Percentiles rank a stretch among this genome's conserved stretches.
Evolutionary conservation across 2,888 invertebrate genomes (phyloP).

Genomic region (Tipula unca): DNA sequence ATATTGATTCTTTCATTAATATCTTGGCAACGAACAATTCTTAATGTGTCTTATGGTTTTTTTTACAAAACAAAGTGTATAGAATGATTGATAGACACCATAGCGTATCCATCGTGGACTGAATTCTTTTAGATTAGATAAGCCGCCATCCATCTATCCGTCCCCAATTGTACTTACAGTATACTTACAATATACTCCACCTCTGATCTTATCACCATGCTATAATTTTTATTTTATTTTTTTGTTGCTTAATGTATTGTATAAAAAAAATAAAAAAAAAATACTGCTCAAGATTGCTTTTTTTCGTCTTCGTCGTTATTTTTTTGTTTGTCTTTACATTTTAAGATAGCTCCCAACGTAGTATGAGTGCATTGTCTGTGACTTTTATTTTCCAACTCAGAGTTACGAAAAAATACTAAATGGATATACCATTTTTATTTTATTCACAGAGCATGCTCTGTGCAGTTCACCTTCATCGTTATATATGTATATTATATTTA

Average conservation of each 20-base stretch:
- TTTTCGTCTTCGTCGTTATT: not conserved
- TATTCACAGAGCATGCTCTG: slow-evolving; percentile 8
- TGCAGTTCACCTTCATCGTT: slow-evolving; percentile 17
- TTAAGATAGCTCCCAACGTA: not conserved
- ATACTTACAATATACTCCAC: not conserved
- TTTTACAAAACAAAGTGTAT: too few species aligned
- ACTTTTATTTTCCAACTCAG: not conserved
- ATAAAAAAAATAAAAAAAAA: not conserved
- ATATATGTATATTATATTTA: not conserved
- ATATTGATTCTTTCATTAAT: too few species aligned
- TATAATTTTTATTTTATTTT: not conserved
- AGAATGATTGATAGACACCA: too few species aligned
- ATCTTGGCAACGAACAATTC: too few species aligned
- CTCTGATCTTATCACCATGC: not conserved
- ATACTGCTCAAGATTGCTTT: not conserved
- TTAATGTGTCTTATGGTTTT: too few species aligned
- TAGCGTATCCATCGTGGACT: not conserved
- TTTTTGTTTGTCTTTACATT: not conserved
- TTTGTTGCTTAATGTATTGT: not conserved
- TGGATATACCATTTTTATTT: not conserved
- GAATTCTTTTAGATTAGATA: not conserved
- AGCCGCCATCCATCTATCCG: not conserved
- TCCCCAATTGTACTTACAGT: not conserved
- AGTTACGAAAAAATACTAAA: not conserved
- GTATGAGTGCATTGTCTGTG: slow-evolving; percentile 17